These are phyloP conservation scores for Elanoides forficatus DNA, from an alignment of 2,113 vertebrate species.

Conservation along the genomic window DNA sequence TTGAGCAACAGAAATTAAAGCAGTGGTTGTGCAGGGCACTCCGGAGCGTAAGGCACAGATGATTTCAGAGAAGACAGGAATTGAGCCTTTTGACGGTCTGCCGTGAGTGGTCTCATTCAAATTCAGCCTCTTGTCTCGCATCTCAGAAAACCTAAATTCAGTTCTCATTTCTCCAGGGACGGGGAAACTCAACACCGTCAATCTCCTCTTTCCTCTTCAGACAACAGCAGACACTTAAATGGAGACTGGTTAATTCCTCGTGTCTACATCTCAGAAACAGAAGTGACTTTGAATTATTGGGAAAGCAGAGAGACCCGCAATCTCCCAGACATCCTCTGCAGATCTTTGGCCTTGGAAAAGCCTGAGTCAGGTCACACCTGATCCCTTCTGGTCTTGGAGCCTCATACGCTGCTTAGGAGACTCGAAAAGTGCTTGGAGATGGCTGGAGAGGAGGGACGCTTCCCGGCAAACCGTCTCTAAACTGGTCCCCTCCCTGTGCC, in stretches of 20 bases:
- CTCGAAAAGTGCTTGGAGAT: not conserved
- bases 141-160: not conserved
- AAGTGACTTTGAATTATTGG: not conserved
- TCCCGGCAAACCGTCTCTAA: fast-evolving
- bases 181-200: not conserved
- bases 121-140: not conserved
- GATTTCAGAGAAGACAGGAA: not conserved
- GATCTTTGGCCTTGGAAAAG: not conserved
- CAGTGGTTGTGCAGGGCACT: fast-evolving
- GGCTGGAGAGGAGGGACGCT: not conserved
- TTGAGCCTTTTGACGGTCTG: not conserved
- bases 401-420: fast-evolving
- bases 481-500: not conserved
- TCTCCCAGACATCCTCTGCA: not conserved
- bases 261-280: not conserved
- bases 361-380: not conserved
- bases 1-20: not conserved
- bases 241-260: not conserved
- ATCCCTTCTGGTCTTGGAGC: fast-evolving
- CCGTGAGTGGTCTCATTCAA: not conserved
- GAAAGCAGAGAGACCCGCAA: not conserved
- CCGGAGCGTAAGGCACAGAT: fast-evolving
- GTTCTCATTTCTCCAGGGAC: not conserved
- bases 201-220: not conserved
- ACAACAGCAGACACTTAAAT: not conserved